Conservation (phyloP, 2,888 invertebrate genomes). For the Panzeria rudis region DNA sequence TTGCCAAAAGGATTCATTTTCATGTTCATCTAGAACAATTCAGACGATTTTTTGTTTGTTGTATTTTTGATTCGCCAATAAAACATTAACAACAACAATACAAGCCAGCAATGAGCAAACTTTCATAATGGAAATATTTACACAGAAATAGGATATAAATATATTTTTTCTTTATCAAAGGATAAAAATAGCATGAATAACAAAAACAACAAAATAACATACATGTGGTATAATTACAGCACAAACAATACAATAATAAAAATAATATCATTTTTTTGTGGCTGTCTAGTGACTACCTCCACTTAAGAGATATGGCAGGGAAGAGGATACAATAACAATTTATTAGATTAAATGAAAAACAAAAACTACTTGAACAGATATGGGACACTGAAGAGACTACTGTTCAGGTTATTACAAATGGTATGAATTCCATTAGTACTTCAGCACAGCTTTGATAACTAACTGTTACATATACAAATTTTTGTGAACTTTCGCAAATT, state of each 20-base stretch:
- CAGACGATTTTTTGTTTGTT: neutral
- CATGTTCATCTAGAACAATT: constrained; percentile 37
- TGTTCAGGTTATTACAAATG: neutral
- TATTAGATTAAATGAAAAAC: constrained; percentile 28
- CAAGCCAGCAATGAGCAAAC: constrained; percentile 3
- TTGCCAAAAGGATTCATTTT: constrained; percentile 57
- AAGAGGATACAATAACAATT: constrained; percentile 25
- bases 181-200: constrained; percentile 39
- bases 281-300: constrained; percentile 6
- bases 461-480: neutral
- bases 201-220: constrained; percentile 43
- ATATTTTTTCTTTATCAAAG: constrained; percentile 36
- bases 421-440: neutral
- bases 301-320: no score
- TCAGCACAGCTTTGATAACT: neutral
- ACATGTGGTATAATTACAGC: constrained; percentile 55
- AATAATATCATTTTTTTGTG: constrained; percentile 17
- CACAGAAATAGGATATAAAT: constrained; percentile 41
- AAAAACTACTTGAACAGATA: neutral
- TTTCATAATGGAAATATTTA: constrained; percentile 53
- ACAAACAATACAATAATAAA: constrained; percentile 42
- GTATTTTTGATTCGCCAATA: constrained; percentile 3
- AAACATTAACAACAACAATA: constrained; percentile 8
- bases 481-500: constrained; percentile 13
- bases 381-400: constrained; percentile 11